Conservation (phyloP, 1,140 invertebrate genomes). For the Anastrepha ludens region DNA sequence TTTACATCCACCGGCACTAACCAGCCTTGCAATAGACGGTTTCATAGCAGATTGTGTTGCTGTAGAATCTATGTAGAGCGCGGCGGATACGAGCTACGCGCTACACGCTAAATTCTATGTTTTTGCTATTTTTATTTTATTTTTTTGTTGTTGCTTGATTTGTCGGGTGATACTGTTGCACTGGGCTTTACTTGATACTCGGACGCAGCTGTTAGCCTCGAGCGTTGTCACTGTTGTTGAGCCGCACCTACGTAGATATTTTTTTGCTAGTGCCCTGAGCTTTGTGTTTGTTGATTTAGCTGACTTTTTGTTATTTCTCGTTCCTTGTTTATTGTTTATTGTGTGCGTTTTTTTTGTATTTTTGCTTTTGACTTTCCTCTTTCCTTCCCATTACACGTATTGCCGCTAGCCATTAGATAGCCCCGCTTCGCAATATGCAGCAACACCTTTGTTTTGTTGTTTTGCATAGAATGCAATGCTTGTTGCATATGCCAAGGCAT, state of each 20-base stretch:
- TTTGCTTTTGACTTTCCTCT: neutral
- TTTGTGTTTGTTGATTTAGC: neutral
- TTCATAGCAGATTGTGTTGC: neutral
- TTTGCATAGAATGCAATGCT: neutral
- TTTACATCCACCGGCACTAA: neutral
- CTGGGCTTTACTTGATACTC: neutral
- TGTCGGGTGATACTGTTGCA: slow-evolving; percentile 7
- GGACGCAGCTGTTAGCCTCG: slow-evolving; percentile 10
- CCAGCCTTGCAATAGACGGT: neutral
- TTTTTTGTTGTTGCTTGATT: neutral
- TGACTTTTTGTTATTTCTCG: neutral
- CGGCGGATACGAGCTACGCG: neutral
- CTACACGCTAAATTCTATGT: neutral
- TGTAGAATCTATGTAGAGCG: neutral
- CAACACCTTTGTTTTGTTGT: neutral
- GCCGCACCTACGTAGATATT: neutral
- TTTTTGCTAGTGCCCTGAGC: neutral
- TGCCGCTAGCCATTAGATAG: neutral
- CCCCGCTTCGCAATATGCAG: neutral
- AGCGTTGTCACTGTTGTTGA: slow-evolving; percentile 6
- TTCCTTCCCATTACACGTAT: neutral
- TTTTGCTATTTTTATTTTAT: neutral
- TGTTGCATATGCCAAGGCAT: slow-evolving; percentile 42
- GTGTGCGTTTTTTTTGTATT: neutral
- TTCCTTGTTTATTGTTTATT: neutral